Evolutionary conservation across 2,113 vertebrate genomes (phyloP).

Genomic region (Carlito syrichta): DNA sequence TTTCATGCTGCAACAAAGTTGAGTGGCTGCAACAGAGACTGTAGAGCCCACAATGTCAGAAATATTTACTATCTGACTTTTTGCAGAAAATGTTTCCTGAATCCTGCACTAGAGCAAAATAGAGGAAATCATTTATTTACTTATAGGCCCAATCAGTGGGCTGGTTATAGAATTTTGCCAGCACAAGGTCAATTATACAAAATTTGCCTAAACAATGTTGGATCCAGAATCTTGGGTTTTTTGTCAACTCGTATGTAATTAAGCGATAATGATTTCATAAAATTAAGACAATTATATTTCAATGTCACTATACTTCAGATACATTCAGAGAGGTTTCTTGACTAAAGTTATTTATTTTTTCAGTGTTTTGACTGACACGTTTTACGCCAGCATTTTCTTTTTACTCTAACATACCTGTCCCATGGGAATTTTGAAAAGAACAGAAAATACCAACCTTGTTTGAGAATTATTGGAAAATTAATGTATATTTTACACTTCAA

Average conservation of each 20-base stretch:
- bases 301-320: background rate
- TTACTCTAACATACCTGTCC: background rate
- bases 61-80: background rate
- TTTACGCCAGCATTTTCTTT: background rate
- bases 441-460: background rate
- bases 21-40: background rate
- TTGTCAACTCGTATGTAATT: background rate
- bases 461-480: slow-evolving; percentile 39
- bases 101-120: background rate
- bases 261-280: background rate
- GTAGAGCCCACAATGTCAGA: background rate
- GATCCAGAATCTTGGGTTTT: background rate
- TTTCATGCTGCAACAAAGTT: background rate
- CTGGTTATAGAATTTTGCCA: background rate
- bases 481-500: background rate
- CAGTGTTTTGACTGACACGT: background rate
- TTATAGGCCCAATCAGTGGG: no score
- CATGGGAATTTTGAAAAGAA: slow-evolving; percentile 11
- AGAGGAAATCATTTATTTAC: background rate
- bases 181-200: background rate
- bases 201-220: background rate
- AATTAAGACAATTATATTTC: background rate
- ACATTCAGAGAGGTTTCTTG: background rate
- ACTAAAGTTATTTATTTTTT: background rate
- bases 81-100: background rate